These are phyloP conservation scores for Rhynchomys soricoides DNA, from an alignment of 2,113 vertebrate genomes.

Conservation along the genomic window DNA sequence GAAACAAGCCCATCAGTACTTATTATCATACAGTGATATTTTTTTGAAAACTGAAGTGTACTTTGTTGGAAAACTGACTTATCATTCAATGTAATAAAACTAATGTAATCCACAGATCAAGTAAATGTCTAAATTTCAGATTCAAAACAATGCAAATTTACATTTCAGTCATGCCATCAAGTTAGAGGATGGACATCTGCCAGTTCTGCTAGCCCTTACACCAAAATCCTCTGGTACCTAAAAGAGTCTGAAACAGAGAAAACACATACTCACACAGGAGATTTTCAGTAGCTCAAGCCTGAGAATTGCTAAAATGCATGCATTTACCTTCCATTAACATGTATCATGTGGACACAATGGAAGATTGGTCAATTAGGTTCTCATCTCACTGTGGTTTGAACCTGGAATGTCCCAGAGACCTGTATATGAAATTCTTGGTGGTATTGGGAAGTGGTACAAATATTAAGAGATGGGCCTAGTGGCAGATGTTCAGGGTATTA, in stretches of 20 bases:
- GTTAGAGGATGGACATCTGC: background rate
- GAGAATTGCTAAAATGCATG: background rate
- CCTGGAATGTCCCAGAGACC: background rate
- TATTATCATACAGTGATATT: slow-evolving; percentile 15
- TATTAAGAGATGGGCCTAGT: background rate
- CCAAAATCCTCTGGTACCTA: background rate
- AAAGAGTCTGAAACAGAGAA: background rate
- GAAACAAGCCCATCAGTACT: background rate
- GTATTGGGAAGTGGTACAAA: background rate
- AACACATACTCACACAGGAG: background rate
- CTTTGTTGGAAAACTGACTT: background rate
- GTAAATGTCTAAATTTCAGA: background rate
- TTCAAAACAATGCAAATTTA: background rate
- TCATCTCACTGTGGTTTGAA: background rate
- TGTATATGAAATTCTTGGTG: background rate
- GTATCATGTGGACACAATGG: background rate
- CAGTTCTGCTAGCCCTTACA: background rate
- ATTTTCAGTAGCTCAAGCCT: background rate
- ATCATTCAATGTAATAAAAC: background rate
- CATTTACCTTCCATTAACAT: background rate
- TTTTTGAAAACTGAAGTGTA: background rate
- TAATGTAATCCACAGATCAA: background rate
- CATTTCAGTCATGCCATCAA: background rate
- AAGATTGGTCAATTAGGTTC: background rate
- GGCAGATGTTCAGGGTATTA: background rate